phyloP scores from a whole-genome alignment of 2,113 vertebrate species.

The Grammomys surdaster region DNA sequence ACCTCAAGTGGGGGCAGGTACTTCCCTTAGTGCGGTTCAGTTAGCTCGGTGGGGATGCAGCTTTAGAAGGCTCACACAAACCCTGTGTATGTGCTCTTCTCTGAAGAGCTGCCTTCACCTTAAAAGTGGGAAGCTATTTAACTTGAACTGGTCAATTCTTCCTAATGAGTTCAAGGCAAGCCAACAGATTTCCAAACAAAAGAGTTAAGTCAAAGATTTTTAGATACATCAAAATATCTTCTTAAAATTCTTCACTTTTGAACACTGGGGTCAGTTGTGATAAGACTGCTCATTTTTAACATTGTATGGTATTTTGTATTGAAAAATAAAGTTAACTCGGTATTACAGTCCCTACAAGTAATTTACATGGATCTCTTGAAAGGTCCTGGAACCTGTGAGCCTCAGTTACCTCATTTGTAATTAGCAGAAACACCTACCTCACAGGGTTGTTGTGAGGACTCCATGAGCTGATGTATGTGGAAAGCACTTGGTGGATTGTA shows the following conservation, averaged over 20 bases:
- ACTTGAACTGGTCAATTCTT: slow-evolving; percentile 38
- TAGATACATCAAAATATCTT: slow-evolving; percentile 47
- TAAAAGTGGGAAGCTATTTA: slow-evolving; percentile 61
- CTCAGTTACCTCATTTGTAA: slow-evolving; percentile 78
- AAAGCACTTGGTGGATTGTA: slow-evolving; percentile 80
- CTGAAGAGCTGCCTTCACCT: slow-evolving; percentile 28
- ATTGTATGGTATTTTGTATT: slow-evolving; percentile 53
- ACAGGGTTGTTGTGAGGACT: slow-evolving; percentile 84
- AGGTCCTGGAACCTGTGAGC: slow-evolving; percentile 75
- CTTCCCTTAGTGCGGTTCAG: neutral
- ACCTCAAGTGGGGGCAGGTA: neutral
- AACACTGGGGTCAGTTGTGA: slow-evolving; percentile 64
- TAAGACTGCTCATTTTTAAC: slow-evolving; percentile 53
- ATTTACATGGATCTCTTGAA: slow-evolving; percentile 66
- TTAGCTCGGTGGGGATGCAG: neutral
- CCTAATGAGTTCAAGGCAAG: slow-evolving; percentile 50
- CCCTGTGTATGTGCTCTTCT: neutral
- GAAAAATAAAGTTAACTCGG: slow-evolving; percentile 58
- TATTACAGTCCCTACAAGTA: slow-evolving; percentile 37
- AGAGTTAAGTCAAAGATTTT: slow-evolving; percentile 60
- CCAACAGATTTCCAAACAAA: slow-evolving; percentile 56
- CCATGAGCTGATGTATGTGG: slow-evolving; percentile 75
- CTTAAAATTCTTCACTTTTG: slow-evolving; percentile 40
- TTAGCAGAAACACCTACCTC: slow-evolving; percentile 78
- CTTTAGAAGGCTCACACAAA: neutral